Evolutionary conservation across 2,113 vertebrate genomes (phyloP).

Genomic region (Polypterus senegalus): DNA sequence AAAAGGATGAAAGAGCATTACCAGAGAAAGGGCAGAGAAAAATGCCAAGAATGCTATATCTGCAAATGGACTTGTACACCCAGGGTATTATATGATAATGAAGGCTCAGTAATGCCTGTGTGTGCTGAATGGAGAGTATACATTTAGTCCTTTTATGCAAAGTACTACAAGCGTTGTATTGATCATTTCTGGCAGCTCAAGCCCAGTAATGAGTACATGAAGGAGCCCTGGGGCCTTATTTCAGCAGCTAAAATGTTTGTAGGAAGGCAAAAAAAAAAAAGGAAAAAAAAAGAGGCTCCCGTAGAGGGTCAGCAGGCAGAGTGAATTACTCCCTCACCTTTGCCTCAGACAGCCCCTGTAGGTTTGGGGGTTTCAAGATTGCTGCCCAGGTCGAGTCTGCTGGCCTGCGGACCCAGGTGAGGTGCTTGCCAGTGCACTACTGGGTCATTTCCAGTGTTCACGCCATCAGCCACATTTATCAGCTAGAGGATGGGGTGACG

Average conservation of each 20-base stretch:
- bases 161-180: conserved; percentile 14
- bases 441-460: too few species aligned
- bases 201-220: conserved; percentile 11
- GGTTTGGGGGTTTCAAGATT: not conserved
- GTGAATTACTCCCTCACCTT: conserved; percentile 8
- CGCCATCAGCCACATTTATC: too few species aligned
- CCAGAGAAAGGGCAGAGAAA: too few species aligned
- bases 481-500: too few species aligned
- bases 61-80: too few species aligned
- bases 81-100: too few species aligned
- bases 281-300: too few species aligned
- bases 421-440: too few species aligned
- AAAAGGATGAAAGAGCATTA: too few species aligned
- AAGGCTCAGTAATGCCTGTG: too few species aligned
- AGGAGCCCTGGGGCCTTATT: conserved; percentile 2
- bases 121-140: not conserved
- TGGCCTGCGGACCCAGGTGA: too few species aligned
- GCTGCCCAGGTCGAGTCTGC: not conserved
- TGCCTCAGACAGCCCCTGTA: not conserved
- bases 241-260: not conserved
- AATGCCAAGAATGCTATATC: too few species aligned
- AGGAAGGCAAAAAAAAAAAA: not conserved
- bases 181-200: conserved; percentile 15
- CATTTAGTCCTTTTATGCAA: conserved; percentile 14
- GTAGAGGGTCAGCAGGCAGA: conserved; percentile 3